phyloP scores from a whole-genome alignment of 2,888 invertebrate genomes.

The Hymenopus coronatus region DNA sequence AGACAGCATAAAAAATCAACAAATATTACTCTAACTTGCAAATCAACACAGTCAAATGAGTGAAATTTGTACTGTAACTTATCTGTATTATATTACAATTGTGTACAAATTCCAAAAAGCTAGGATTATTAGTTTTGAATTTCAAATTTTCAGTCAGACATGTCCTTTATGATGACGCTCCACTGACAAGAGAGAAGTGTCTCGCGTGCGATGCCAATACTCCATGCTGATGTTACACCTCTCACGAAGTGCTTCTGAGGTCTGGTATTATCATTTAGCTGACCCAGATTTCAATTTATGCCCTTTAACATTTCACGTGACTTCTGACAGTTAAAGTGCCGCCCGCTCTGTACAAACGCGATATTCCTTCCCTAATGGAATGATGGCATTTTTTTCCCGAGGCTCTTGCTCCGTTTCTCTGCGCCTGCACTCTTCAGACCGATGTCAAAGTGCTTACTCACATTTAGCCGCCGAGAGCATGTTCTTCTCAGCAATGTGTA shows the following conservation, averaged over 20 bases:
- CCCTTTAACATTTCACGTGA: neutral
- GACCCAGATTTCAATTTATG: neutral
- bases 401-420: neutral
- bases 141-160: too few species aligned
- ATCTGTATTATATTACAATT: too few species aligned
- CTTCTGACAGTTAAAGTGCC: neutral
- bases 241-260: neutral
- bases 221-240: neutral
- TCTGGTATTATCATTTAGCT: neutral
- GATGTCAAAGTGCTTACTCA: neutral
- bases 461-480: neutral
- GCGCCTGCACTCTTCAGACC: neutral
- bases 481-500: too few species aligned
- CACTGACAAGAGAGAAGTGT: neutral
- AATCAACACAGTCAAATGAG: too few species aligned
- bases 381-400: neutral
- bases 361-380: neutral
- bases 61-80: too few species aligned
- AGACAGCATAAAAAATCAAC: too few species aligned
- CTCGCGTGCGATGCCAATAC: neutral
- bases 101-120: too few species aligned
- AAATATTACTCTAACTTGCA: too few species aligned
- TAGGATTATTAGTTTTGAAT: too few species aligned
- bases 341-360: neutral
- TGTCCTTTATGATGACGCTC: too few species aligned